Conservation (phyloP, 2,797 vertebrate genomes). For the Gadopsis bispinosus region DNA sequence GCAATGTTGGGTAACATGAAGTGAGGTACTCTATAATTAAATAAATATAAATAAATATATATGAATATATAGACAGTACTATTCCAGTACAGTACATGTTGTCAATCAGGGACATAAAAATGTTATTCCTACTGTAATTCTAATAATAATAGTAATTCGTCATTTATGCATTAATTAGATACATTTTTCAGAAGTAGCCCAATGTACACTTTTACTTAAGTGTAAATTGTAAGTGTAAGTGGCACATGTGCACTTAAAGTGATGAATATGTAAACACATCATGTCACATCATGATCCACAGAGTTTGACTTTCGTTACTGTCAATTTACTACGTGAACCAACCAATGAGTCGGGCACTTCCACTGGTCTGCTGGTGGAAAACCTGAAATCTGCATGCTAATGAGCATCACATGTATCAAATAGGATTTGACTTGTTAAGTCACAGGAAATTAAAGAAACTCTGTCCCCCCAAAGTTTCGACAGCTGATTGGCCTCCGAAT, state of each 20-base stretch:
- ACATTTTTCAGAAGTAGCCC: neutral
- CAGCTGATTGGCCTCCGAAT: constrained; percentile 47
- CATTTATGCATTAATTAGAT: neutral
- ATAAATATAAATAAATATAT: too few relatives aligned
- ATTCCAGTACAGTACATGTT: neutral
- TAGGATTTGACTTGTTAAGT: constrained; percentile 37
- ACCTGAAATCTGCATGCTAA: constrained; percentile 54
- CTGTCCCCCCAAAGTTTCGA: constrained; percentile 27
- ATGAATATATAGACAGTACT: neutral
- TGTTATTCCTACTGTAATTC: neutral
- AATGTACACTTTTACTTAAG: constrained; percentile 12
- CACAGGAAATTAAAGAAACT: constrained; percentile 38
- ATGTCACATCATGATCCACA: constrained; percentile 38
- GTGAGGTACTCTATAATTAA: neutral
- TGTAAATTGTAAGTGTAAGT: neutral
- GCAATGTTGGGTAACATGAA: neutral
- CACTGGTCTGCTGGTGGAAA: constrained; percentile 31
- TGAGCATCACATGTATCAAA: constrained; percentile 38
- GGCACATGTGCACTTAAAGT: constrained; percentile 25
- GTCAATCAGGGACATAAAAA: neutral
- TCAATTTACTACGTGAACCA: constrained; percentile 42
- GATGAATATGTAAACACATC: constrained; percentile 33
- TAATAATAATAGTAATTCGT: neutral
- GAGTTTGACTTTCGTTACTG: constrained; percentile 28
- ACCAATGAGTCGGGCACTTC: constrained; percentile 29